A percentile compares a stretch with the other conserved stretches of the same genome.
These are phyloP conservation scores for Melanaphis sacchari DNA, from an alignment of 1,140 invertebrate species.

Conservation along the genomic window DNA sequence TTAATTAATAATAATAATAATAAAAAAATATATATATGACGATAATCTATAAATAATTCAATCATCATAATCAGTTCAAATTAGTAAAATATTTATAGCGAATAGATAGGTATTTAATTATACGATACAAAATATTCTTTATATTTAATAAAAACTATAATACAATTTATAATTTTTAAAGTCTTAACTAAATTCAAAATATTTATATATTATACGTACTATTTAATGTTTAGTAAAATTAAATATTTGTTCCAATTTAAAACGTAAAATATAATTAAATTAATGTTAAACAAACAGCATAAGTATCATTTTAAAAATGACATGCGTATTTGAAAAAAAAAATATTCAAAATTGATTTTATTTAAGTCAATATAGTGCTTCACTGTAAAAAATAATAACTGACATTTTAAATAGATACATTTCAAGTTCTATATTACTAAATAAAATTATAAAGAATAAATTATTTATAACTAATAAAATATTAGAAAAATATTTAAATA, in stretches of 20 bases:
- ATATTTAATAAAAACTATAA: neutral
- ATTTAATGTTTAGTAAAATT: too few relatives aligned
- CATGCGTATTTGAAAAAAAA: neutral
- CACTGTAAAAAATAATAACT: neutral
- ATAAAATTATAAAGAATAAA: neutral
- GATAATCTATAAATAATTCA: neutral
- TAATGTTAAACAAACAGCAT: neutral
- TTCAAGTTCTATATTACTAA: neutral
- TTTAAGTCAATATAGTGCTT: neutral
- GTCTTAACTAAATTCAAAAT: neutral
- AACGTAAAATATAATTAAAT: neutral
- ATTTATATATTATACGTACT: too few relatives aligned
- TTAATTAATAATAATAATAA: neutral
- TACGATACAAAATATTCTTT: neutral
- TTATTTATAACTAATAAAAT: too few relatives aligned
- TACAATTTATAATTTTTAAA: neutral
- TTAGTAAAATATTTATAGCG: neutral
- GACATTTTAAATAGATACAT: neutral
- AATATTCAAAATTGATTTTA: neutral
- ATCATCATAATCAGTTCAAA: neutral
- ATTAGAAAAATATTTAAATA: neutral
- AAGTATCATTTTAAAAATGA: neutral
- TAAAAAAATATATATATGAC: neutral
- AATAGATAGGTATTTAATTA: neutral
- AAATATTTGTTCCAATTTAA: neutral